phyloP scores from a whole-genome alignment of 2,888 invertebrate species.

The Orthonychiurus folsomi region DNA sequence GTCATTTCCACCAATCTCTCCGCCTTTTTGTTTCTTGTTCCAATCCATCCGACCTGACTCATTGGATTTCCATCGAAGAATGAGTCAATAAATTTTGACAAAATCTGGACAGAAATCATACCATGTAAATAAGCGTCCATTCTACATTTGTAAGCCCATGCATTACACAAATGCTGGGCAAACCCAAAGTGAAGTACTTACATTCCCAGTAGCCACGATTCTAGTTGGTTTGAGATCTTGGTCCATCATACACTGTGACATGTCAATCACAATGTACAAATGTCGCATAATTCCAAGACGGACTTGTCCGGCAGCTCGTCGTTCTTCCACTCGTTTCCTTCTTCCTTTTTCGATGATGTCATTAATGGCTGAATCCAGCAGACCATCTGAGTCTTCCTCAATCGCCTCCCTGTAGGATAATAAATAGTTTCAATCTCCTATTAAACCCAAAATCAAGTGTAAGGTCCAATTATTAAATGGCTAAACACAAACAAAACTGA shows the following conservation, averaged over 20 bases:
- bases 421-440: not conserved
- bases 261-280: constrained; percentile 80
- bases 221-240: constrained; percentile 93
- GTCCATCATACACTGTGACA: constrained; percentile 87
- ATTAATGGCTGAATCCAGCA: constrained; percentile 79
- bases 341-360: constrained; percentile 86
- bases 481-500: not conserved
- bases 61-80: constrained; percentile 98
- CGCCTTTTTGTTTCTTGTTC: constrained; percentile 84
- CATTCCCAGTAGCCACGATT: constrained; percentile 76
- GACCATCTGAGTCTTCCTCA: constrained; percentile 89
- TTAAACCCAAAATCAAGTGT: not conserved
- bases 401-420: constrained; percentile 71
- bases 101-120: constrained; percentile 54
- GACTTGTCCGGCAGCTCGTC: constrained; percentile 57
- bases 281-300: constrained; percentile 98
- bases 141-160: not conserved
- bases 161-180: no score
- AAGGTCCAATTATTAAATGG: not conserved
- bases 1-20: constrained; percentile 85
- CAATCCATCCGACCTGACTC: constrained; percentile 87
- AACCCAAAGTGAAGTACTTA: no score
- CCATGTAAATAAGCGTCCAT: not conserved
- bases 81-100: constrained; percentile 89
- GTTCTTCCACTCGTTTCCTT: constrained; percentile 62